Evolutionary conservation across 2,797 vertebrate genomes (phyloP).

Genomic region (Xenops minutus): DNA sequence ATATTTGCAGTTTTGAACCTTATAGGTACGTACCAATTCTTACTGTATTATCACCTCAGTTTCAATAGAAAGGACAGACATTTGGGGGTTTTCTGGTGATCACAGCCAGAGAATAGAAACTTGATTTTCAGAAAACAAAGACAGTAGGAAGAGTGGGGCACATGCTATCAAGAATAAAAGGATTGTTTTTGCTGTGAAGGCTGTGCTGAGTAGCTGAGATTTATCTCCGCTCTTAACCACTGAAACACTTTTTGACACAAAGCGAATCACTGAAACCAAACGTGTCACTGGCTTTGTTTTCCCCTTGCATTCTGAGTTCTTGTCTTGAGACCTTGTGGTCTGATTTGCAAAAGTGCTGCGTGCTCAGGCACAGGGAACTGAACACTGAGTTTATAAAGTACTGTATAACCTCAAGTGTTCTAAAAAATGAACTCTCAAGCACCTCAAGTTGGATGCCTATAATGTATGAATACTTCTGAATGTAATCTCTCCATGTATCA

Average conservation of each 20-base stretch:
- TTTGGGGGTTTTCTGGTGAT: not conserved
- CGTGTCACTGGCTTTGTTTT: not conserved
- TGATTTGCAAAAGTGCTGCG: not conserved
- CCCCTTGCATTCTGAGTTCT: not conserved
- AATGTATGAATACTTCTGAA: not conserved
- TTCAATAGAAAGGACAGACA: not conserved
- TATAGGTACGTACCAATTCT: rapidly evolving
- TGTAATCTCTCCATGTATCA: slow-evolving; percentile 28
- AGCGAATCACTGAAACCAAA: not conserved
- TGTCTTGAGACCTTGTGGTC: not conserved
- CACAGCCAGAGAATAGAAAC: not conserved
- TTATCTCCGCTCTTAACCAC: not conserved
- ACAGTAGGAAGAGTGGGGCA: not conserved
- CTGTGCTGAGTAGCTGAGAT: not conserved
- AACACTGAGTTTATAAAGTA: not conserved
- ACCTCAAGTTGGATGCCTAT: not conserved
- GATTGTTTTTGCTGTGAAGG: not conserved
- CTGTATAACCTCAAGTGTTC: not conserved
- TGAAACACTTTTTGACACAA: not conserved
- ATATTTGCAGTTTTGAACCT: not conserved
- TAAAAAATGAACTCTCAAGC: not conserved
- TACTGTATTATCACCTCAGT: not conserved
- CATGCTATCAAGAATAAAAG: not conserved
- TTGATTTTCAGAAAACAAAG: not conserved
- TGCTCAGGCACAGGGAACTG: not conserved